Evolutionary conservation across 64 coral and sea anemone genomes (phyloP), one percentile per base, ranked within the genome.

Genomic region (Trachythela sp.): DNA sequence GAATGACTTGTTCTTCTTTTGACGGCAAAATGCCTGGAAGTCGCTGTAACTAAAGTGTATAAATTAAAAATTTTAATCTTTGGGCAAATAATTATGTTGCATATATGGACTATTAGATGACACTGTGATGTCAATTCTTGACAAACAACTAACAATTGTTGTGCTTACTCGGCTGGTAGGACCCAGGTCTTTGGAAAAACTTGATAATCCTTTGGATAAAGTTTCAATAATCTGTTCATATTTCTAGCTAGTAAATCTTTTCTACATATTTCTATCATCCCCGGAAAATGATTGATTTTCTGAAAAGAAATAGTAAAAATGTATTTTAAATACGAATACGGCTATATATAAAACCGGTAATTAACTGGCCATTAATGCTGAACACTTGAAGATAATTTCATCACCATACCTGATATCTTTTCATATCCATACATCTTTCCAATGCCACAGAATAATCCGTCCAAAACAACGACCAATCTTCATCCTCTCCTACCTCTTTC

Each of bases 221-320:
- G 96, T 86, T 99, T 99, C 91, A 93, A 99, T 2, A 99, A 85
- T 60, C 96, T 88, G 64, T 99, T 99, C 96, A 99, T 99, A 36
- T 99, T 99, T 71, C 96, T 90, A 37, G 96, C 96, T 0, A 99
- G 80, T 33, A 94, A 88, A 85, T 99, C 96, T 52, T 99, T 99
- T 13, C 96, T 89, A 32, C 96, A 99, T 39, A 99, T 99, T 64
- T 98, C 95, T 83, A 93, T 98, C 95, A 98, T 98, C n/a, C 95
- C 95, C 70, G 95, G 95, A 77, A 98, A 98, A 93, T 98, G 95
- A 52, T 98, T 98, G 40, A 98, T 98, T 94, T 98, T 98, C 95
- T 98, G 87, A 36, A 72, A 37, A 77, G n/a, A 59, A 90, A 26
- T 58, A 45, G 30, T 37, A 15, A 80, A 30, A 30, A 30, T 80